Base-by-base conservation (phyloP, 2,888 invertebrate species). In the Lacanobia oleracea region DNA sequence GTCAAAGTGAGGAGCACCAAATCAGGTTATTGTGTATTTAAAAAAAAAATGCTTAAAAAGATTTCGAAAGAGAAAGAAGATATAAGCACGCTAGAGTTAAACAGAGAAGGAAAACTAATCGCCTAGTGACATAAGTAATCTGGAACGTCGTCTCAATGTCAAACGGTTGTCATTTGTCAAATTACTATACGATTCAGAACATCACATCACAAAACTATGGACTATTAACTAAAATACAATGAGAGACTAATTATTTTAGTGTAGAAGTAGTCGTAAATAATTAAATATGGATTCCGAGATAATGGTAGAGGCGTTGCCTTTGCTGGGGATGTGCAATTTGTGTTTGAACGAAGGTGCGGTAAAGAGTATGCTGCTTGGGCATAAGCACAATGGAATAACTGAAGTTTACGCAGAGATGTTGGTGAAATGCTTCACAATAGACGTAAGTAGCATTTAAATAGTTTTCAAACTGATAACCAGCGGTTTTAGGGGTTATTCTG, bases 311-410 rank as follows among this genome's bases (percentile, higher is more conserved):
- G 75, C 90, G 1, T 80, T 95, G 74, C 95, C 95, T 8, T 81
- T 94, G 66, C 83, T 94, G 51, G 96, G 96, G 60, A 87, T 92
- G 57, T 96, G 96, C 80, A 95, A 92, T 89, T 91, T 95, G 79
- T 96, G 96, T 87, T 79, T 94, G 48, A 91, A 89, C 53, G 93
- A 94, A 81, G 95, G 94, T 21, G 90, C 91, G 33, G 95, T 95
- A 10, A 92, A 93, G 76, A 96, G 94, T 92, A 94, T 96, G 94
- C 81, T 95, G 51, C 70, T 92, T 18, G 88, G 86, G 3, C 86
- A 92, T 72, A 86, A 86, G 79, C 84, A 88, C 79, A 88, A 90
- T 79, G 92, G 90, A 51, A 87, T 76, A 45, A 75, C 84, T 0
- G 93, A 93, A 85, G 87, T 91, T 8, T 95, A 93, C 74, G 83